phyloP scores from a whole-genome alignment of 1,140 invertebrate species.

The Drosophila leontia region DNA sequence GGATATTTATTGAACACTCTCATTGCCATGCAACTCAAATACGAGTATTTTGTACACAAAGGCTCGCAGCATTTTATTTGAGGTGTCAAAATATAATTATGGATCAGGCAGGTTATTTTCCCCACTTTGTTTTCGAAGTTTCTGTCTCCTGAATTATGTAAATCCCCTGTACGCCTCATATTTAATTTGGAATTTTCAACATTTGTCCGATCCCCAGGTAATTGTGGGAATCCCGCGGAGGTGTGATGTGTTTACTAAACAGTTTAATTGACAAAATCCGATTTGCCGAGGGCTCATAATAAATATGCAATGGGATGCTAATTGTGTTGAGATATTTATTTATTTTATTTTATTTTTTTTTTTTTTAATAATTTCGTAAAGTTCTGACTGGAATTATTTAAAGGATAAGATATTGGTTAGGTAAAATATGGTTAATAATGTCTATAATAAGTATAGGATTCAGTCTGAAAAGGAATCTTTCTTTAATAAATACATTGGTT shows the following conservation, averaged over 20 bases:
- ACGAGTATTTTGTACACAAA: slow-evolving; percentile 7
- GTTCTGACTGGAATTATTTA: too few species aligned
- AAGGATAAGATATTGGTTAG: not conserved
- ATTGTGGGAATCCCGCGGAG: slow-evolving; percentile 27
- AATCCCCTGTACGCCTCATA: slow-evolving; percentile 26
- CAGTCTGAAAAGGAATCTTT: not conserved
- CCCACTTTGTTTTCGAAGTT: slow-evolving; percentile 12
- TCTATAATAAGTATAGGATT: not conserved
- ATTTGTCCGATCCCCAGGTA: slow-evolving; percentile 17
- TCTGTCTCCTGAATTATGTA: slow-evolving; percentile 30
- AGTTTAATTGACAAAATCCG: not conserved
- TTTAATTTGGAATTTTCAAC: slow-evolving; percentile 34
- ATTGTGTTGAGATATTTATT: slow-evolving; percentile 1
- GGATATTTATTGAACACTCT: slow-evolving; percentile 30
- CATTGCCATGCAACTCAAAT: slow-evolving; percentile 42
- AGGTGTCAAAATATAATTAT: slow-evolving; percentile 76
- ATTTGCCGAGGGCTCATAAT: slow-evolving; percentile 6
- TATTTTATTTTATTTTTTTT: too few species aligned
- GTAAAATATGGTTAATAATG: not conserved
- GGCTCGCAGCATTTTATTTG: slow-evolving; percentile 25
- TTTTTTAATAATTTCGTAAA: too few species aligned
- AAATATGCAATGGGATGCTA: slow-evolving; percentile 14
- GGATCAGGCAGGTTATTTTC: slow-evolving; percentile 19
- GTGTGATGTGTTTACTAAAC: slow-evolving; percentile 46
- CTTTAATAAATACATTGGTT: not conserved